A percentile compares a stretch with the other conserved stretches of the same genome.
These are phyloP conservation scores for Elephas maximus DNA, from an alignment of 2,113 vertebrate species.

Conservation along the genomic window DNA sequence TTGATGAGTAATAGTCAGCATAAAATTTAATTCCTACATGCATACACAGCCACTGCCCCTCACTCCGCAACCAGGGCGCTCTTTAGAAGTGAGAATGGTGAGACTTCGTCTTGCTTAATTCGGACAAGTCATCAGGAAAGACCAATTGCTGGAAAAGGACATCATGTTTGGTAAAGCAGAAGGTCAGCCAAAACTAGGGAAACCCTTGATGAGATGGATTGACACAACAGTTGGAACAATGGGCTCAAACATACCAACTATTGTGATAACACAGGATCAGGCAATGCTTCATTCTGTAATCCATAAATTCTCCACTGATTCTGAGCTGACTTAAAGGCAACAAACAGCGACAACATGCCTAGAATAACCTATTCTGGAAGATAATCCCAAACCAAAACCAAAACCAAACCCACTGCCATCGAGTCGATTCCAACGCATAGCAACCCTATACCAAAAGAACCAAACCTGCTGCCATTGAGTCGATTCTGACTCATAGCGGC, in stretches of 20 bases:
- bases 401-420: too few species aligned
- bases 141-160: background rate
- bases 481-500: too few species aligned
- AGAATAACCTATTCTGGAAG: background rate
- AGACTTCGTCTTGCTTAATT: too few species aligned
- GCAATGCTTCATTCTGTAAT: background rate
- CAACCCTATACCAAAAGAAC: too few species aligned
- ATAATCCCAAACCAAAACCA: background rate
- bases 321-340: background rate
- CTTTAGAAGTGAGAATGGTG: too few species aligned
- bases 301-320: background rate
- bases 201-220: background rate
- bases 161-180: background rate
- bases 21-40: background rate
- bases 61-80: background rate
- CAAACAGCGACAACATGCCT: background rate
- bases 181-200: background rate
- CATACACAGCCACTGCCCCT: background rate
- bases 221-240: background rate
- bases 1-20: background rate
- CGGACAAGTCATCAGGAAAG: background rate
- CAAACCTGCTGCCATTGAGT: too few species aligned
- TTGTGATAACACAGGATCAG: background rate
- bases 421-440: too few species aligned
- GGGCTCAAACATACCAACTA: background rate